phyloP scores from a whole-genome alignment of 2,113 vertebrate species.

The Pardalotus punctatus region DNA sequence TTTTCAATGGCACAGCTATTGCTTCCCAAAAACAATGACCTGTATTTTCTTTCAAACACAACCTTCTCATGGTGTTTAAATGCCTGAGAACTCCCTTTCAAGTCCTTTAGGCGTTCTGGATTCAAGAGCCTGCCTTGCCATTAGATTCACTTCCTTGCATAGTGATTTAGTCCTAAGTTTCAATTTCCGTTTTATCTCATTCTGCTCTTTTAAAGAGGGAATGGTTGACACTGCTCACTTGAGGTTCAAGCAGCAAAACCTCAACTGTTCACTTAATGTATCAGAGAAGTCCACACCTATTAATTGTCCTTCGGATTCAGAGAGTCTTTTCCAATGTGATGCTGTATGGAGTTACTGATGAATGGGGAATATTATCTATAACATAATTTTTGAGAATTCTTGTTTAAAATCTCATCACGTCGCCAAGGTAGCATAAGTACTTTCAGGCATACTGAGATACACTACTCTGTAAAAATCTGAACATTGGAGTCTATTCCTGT shows the following conservation, averaged over 20 bases:
- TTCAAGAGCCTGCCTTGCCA: background rate
- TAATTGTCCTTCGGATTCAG: background rate
- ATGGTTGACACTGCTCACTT: background rate
- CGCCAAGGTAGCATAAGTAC: background rate
- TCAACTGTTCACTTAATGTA: background rate
- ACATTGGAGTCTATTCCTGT: background rate
- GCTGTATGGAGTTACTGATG: background rate
- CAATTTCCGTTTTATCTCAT: background rate
- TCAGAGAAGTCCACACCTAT: background rate
- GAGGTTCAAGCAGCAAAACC: background rate
- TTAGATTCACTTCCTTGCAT: background rate
- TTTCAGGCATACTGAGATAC: background rate
- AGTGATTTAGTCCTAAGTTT: background rate
- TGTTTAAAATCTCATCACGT: background rate
- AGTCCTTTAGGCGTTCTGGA: background rate
- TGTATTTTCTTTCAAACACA: background rate
- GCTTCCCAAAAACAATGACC: background rate
- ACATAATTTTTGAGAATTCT: background rate
- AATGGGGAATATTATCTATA: background rate
- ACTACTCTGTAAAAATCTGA: background rate
- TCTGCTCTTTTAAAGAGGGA: background rate
- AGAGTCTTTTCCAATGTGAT: background rate
- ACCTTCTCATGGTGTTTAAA: background rate
- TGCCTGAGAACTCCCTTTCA: background rate
- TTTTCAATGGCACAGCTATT: background rate